Evolutionary conservation across 1,140 invertebrate species (phyloP).

Genomic region (Eurosta solidaginis): DNA sequence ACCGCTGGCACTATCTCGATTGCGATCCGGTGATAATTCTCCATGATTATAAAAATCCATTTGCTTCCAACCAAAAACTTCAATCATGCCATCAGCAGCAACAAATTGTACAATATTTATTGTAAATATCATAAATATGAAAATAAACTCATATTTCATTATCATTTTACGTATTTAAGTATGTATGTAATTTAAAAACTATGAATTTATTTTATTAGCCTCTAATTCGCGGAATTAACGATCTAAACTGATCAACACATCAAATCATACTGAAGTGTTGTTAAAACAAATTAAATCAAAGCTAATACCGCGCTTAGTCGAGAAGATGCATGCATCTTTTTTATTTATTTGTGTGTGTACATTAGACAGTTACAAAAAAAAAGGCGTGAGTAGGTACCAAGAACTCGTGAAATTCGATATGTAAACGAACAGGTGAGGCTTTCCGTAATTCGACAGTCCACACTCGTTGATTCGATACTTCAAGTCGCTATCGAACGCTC

Average conservation of each 20-base stretch:
- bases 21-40: background rate
- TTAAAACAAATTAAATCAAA: background rate
- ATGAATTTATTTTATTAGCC: background rate
- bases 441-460: too few species aligned
- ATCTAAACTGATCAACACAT: background rate
- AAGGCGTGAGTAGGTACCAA: too few species aligned
- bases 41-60: constrained; percentile 59
- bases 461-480: too few species aligned
- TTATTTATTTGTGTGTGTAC: too few species aligned
- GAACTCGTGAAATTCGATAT: too few species aligned
- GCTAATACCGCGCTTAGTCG: background rate
- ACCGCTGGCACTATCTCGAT: background rate
- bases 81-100: constrained; percentile 49
- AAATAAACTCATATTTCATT: background rate
- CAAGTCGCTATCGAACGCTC: too few species aligned
- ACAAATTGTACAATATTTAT: background rate
- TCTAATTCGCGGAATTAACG: background rate
- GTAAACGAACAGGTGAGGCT: too few species aligned
- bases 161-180: background rate
- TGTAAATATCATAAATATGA: background rate
- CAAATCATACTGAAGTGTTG: background rate
- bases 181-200: background rate
- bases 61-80: constrained; percentile 60
- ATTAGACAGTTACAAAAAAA: too few species aligned
- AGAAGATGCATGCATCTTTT: too few species aligned